Evolutionary conservation across 64 coral and sea anemone species (phyloP).

Genomic region (Actinia equina): DNA sequence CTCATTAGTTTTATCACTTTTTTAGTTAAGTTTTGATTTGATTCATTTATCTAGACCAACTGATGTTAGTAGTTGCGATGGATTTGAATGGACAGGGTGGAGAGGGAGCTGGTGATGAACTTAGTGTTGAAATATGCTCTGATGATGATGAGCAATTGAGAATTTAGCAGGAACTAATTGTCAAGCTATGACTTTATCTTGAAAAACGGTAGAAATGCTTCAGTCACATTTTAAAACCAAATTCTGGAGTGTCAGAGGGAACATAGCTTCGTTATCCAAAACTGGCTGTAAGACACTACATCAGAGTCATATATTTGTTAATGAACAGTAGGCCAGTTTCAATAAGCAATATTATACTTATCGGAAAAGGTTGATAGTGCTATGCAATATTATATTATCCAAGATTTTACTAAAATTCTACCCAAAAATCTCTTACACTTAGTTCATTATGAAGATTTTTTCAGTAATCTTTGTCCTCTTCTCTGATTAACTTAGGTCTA

Average conservation of each 20-base stretch:
- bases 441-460: neutral
- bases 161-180: constrained; percentile 9
- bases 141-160: constrained; percentile 73
- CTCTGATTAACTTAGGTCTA: constrained; percentile 49
- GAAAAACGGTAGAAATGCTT: neutral
- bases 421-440: neutral
- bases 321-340: neutral
- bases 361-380: no score
- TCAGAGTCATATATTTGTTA: neutral
- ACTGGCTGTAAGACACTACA: neutral
- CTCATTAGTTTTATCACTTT: no score
- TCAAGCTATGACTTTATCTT: neutral
- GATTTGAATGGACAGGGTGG: constrained; percentile 49
- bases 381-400: no score
- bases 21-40: neutral
- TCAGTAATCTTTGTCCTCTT: constrained; percentile 6
- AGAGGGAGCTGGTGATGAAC: constrained; percentile 57
- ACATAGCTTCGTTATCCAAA: neutral
- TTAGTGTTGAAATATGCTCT: constrained; percentile 38
- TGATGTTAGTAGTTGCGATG: constrained; percentile 30
- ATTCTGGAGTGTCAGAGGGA: neutral
- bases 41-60: constrained; percentile 45
- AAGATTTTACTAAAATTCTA: neutral
- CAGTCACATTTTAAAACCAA: neutral
- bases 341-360: neutral